Conservation (phyloP, 2,113 vertebrate genomes). For the Maccullochella peelii region DNA sequence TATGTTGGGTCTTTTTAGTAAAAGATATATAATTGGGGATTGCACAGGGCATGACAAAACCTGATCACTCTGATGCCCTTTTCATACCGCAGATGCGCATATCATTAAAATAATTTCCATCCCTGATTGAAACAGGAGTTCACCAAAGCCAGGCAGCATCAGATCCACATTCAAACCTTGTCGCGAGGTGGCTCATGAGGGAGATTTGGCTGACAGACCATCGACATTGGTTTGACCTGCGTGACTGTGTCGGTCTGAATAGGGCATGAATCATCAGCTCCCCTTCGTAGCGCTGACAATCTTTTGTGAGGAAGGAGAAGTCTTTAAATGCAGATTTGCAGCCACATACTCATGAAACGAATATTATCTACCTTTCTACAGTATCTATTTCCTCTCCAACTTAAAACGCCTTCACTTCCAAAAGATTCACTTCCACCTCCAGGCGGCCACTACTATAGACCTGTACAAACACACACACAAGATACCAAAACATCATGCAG, state of each 20-base stretch:
- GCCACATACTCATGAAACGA: neutral
- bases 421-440: neutral
- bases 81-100: neutral
- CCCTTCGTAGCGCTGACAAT: neutral
- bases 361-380: neutral
- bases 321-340: constrained; percentile 2
- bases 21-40: neutral
- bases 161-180: neutral
- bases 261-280: constrained; percentile 39
- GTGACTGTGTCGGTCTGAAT: constrained; percentile 22
- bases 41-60: neutral
- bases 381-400: neutral
- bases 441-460: neutral
- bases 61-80: neutral
- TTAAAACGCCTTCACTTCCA: constrained; percentile 1
- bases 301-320: neutral
- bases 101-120: neutral
- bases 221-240: neutral
- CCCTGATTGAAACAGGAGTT: neutral
- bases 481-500: neutral
- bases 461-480: constrained; percentile 1
- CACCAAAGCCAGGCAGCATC: neutral
- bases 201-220: neutral
- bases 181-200: constrained; percentile 17
- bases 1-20: neutral